A percentile compares a stretch with the other conserved stretches of the same genome.
Conservation (phyloP, 2,797 vertebrate genomes). For the Phoeniculus purpureus region DNA sequence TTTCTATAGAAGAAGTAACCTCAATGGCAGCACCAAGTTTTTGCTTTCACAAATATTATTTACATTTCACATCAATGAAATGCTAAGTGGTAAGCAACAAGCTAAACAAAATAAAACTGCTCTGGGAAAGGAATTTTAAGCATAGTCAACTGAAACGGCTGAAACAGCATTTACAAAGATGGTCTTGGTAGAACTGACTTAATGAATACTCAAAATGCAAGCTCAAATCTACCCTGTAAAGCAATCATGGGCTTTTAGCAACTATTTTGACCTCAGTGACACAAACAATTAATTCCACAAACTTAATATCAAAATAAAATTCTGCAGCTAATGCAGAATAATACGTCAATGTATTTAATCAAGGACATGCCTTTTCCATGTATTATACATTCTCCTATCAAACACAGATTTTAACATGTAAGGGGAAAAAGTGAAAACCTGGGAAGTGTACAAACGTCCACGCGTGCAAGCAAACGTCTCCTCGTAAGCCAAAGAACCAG, state of each 20-base stretch:
- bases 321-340: constrained; percentile 83
- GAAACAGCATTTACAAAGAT: constrained; percentile 82
- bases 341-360: constrained; percentile 79
- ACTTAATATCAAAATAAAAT: constrained; percentile 87
- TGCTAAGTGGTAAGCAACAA: constrained; percentile 16
- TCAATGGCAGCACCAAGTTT: background rate
- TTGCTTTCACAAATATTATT: background rate
- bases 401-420: constrained; percentile 74
- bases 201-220: constrained; percentile 87
- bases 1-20: background rate
- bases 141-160: constrained; percentile 70
- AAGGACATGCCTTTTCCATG: constrained; percentile 73
- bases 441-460: constrained; percentile 27
- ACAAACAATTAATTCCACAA: constrained; percentile 86
- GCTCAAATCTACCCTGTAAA: constrained; percentile 82
- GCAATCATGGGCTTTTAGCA: constrained; percentile 84
- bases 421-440: constrained; percentile 64
- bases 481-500: background rate
- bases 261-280: constrained; percentile 86
- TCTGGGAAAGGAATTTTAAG: constrained; percentile 68
- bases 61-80: background rate
- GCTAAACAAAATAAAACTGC: constrained; percentile 48
- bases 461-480: background rate
- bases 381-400: constrained; percentile 76
- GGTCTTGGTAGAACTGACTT: constrained; percentile 75